A percentile compares a stretch with the other conserved stretches of the same genome.
Conservation (phyloP, 2,888 invertebrate species). For the Zele albiditarsus region DNA sequence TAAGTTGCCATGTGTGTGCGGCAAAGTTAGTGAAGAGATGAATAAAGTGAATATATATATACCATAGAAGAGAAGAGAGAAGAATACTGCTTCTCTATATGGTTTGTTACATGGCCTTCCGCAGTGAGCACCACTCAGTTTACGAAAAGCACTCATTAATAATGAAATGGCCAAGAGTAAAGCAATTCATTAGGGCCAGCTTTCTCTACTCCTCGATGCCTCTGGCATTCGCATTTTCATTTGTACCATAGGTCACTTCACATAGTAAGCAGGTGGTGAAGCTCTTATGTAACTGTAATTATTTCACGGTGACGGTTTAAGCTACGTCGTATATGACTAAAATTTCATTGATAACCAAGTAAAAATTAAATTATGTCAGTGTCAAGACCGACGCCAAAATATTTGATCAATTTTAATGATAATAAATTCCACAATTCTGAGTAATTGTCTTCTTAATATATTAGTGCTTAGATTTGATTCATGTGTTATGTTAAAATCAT, state of each 20-base stretch:
- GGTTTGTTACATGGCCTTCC: slow-evolving; percentile 46
- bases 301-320: not conserved
- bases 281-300: not conserved
- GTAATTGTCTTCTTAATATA: no score
- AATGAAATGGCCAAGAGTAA: slow-evolving; percentile 57
- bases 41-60: slow-evolving; percentile 12
- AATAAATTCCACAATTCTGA: no score
- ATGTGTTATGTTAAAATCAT: no score
- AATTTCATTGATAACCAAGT: not conserved
- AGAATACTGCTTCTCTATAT: not conserved
- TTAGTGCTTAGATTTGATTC: no score
- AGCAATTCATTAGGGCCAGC: slow-evolving; percentile 58
- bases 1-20: slow-evolving; percentile 27
- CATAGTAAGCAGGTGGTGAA: not conserved
- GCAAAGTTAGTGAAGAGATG: slow-evolving; percentile 8
- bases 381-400: no score
- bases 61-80: not conserved
- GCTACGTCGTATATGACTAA: not conserved
- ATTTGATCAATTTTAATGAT: no score
- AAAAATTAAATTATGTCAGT: no score
- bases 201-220: slow-evolving; percentile 11
- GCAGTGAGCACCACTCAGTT: slow-evolving; percentile 55
- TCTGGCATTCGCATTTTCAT: not conserved
- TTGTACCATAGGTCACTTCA: not conserved
- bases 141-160: slow-evolving; percentile 59